A percentile compares a stretch with the other conserved stretches of the same genome.
phyloP scores from a whole-genome alignment of 2,797 vertebrate genomes.

The Manis pentadactyla region DNA sequence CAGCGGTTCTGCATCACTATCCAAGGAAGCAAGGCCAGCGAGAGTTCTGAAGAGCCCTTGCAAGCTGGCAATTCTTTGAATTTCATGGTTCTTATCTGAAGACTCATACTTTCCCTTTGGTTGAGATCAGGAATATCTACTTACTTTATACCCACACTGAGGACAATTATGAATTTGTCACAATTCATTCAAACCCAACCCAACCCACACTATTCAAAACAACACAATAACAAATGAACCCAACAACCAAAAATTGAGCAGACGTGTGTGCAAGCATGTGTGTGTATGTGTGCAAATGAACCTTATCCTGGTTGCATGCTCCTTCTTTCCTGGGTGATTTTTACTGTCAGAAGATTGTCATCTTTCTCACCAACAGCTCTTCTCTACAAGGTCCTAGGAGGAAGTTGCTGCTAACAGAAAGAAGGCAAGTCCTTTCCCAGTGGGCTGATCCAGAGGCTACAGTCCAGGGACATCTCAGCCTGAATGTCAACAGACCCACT shows the following conservation, averaged over 20 bases:
- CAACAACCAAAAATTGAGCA: neutral
- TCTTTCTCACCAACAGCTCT: neutral
- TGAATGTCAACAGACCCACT: neutral
- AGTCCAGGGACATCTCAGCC: neutral
- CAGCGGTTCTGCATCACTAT: neutral
- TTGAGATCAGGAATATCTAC: neutral
- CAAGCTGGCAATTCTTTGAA: neutral
- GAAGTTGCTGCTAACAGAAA: neutral
- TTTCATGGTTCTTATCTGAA: neutral
- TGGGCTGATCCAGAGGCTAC: neutral
- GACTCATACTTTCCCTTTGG: neutral
- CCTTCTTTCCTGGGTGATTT: conserved; percentile 3
- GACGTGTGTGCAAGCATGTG: too few species aligned
- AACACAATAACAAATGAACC: neutral
- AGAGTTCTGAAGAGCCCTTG: neutral
- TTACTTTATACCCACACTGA: neutral
- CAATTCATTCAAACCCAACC: neutral
- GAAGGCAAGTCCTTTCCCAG: neutral
- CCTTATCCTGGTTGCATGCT: too few species aligned
- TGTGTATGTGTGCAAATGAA: neutral
- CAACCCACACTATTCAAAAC: neutral
- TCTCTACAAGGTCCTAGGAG: neutral
- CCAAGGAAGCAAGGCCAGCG: neutral
- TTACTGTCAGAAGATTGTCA: neutral
- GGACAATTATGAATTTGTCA: neutral